Percentiles rank a stretch among this genome's conserved stretches.
These are phyloP conservation scores for Campoletis raptor DNA, from an alignment of 2,888 invertebrate species.

Conservation along the genomic window DNA sequence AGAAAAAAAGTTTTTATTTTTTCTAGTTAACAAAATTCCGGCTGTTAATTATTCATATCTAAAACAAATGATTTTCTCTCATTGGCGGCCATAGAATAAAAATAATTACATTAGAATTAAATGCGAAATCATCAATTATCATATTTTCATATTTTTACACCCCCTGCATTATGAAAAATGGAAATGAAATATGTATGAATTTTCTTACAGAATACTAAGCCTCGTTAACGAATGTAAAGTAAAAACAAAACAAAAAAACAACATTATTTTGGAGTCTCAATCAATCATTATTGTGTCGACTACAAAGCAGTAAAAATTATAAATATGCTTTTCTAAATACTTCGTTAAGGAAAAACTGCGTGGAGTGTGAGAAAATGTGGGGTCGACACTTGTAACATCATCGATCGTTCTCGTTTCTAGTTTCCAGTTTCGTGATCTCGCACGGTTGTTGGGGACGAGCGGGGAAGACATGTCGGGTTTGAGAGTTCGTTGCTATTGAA, in stretches of 20 bases:
- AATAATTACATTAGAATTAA: neutral
- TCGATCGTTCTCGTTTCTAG: constrained; percentile 72
- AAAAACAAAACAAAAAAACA: neutral
- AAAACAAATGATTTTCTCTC: neutral
- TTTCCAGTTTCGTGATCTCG: constrained; percentile 69
- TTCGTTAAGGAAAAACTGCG: constrained; percentile 49
- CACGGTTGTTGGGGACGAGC: constrained; percentile 57
- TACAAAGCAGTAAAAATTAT: constrained; percentile 9
- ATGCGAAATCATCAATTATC: neutral
- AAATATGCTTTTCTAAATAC: constrained; percentile 35
- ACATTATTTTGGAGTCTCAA: neutral
- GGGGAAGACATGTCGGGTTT: constrained; percentile 39
- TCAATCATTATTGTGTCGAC: neutral
- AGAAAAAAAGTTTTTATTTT: neutral
- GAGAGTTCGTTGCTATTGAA: constrained; percentile 46
- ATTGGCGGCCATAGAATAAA: neutral
- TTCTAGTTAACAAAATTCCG: neutral
- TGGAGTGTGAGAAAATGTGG: constrained; percentile 25
- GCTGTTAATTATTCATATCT: neutral
- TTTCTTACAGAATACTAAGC: neutral
- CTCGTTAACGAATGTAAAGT: neutral
- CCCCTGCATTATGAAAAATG: neutral
- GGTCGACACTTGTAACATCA: constrained; percentile 66
- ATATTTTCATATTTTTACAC: neutral
- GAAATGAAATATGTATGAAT: neutral